Conservation (phyloP, 2,113 vertebrate genomes). For the Nycticebus coucang region DNA sequence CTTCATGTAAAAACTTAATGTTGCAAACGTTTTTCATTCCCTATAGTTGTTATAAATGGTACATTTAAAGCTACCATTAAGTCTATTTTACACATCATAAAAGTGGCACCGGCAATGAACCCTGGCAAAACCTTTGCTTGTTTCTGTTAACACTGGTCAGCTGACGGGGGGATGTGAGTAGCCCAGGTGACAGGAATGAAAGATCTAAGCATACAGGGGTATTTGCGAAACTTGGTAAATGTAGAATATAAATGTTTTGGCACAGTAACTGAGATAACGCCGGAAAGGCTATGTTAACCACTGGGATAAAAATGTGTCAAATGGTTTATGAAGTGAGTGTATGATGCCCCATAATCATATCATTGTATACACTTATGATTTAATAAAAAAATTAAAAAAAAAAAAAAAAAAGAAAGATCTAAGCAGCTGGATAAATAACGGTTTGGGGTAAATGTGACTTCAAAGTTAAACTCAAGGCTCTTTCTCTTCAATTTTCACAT, state of each 20-base stretch:
- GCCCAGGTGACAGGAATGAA: constrained; percentile 14
- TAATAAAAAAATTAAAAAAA: no score
- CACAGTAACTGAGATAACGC: no score
- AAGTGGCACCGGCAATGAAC: constrained; percentile 47
- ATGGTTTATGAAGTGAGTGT: no score
- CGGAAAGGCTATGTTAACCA: no score
- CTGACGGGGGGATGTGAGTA: neutral
- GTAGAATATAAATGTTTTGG: no score
- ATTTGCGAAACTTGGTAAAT: no score
- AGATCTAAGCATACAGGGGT: constrained; percentile 11
- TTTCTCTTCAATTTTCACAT: no score
- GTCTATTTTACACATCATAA: constrained; percentile 54
- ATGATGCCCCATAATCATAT: no score
- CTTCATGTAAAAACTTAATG: constrained; percentile 69
- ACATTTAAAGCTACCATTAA: constrained; percentile 62
- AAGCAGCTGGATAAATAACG: neutral
- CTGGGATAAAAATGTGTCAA: no score
- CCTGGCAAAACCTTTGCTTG: constrained; percentile 1
- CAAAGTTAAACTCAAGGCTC: neutral
- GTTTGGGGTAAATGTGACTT: neutral
- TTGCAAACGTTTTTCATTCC: constrained; percentile 56
- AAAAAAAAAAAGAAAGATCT: no score
- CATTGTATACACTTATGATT: no score
- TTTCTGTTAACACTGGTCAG: neutral
- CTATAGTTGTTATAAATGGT: constrained; percentile 56